A percentile compares a stretch with the other conserved stretches of the same genome.
phyloP scores from a whole-genome alignment of 1,140 invertebrate genomes.

The Atta colombica region DNA sequence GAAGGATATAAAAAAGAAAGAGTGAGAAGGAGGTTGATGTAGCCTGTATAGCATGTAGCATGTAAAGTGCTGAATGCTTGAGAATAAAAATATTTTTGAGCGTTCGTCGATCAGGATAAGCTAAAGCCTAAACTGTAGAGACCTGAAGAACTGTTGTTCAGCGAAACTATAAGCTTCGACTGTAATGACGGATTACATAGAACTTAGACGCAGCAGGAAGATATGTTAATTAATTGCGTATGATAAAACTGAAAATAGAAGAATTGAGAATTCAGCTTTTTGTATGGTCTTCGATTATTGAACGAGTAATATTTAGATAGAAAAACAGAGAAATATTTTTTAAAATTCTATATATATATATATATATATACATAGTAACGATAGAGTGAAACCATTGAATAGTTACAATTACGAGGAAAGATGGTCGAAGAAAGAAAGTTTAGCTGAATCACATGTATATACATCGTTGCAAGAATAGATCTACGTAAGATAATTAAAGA shows the following conservation, averaged over 20 bases:
- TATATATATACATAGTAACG: slow-evolving; percentile 6
- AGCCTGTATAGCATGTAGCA: not conserved
- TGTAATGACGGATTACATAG: not conserved
- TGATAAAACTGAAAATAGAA: not conserved
- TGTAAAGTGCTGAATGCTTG: not conserved
- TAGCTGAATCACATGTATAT: not conserved
- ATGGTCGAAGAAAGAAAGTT: not conserved
- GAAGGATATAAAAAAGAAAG: slow-evolving; percentile 15
- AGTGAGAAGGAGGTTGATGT: not conserved
- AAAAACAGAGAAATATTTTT: slow-evolving; percentile 29
- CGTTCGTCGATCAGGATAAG: slow-evolving; percentile 22
- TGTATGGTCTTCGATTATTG: not conserved
- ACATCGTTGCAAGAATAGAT: not conserved
- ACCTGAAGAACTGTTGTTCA: slow-evolving; percentile 36
- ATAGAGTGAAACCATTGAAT: slow-evolving; percentile 13
- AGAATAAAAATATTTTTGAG: slow-evolving; percentile 21
- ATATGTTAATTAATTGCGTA: slow-evolving; percentile 12
- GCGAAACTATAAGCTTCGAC: slow-evolving; percentile 9
- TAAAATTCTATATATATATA: slow-evolving; percentile 28
- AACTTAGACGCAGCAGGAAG: not conserved
- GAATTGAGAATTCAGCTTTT: slow-evolving; percentile 7
- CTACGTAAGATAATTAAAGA: not conserved
- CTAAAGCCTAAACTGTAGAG: slow-evolving; percentile 36
- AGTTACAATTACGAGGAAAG: not conserved
- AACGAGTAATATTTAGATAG: not conserved